Evolutionary conservation across 2,113 vertebrate genomes (phyloP).

Genomic region (Tupaia tana): DNA sequence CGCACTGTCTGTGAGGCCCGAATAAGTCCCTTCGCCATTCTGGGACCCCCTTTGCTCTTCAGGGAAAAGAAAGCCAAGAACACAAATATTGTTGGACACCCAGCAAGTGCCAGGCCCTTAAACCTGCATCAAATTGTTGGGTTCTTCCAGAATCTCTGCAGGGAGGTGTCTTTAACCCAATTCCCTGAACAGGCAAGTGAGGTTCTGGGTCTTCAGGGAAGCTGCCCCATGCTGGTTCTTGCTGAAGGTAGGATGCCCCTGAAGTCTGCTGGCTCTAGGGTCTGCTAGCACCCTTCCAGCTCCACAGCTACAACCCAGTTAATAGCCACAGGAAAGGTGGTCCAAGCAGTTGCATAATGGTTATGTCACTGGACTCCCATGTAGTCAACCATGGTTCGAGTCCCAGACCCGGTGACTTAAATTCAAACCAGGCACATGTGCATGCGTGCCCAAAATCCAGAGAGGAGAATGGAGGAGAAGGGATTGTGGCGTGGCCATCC

Average conservation of each 20-base stretch:
- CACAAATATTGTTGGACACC: neutral
- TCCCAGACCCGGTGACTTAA: too few relatives aligned
- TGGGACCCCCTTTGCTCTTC: neutral
- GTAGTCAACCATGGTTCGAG: too few relatives aligned
- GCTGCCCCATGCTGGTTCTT: accelerated
- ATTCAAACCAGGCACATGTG: too few relatives aligned
- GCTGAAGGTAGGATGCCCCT: neutral
- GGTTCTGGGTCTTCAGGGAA: neutral
- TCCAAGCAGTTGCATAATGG: neutral
- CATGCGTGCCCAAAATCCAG: too few relatives aligned
- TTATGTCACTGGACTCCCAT: too few relatives aligned
- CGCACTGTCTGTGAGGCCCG: neutral
- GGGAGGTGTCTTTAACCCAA: neutral
- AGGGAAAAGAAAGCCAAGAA: neutral
- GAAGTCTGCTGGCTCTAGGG: neutral
- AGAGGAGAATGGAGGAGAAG: too few relatives aligned
- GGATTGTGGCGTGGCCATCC: too few relatives aligned
- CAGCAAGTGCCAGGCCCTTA: neutral
- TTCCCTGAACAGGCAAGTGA: neutral
- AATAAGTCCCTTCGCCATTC: neutral
- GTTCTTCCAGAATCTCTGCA: neutral
- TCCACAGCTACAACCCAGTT: neutral
- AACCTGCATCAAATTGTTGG: neutral
- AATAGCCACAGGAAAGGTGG: neutral
- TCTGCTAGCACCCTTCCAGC: neutral